A percentile compares a stretch with the other conserved stretches of the same genome.
Conservation (phyloP, 2,797 vertebrate species). For the Acropternis orthonyx region DNA sequence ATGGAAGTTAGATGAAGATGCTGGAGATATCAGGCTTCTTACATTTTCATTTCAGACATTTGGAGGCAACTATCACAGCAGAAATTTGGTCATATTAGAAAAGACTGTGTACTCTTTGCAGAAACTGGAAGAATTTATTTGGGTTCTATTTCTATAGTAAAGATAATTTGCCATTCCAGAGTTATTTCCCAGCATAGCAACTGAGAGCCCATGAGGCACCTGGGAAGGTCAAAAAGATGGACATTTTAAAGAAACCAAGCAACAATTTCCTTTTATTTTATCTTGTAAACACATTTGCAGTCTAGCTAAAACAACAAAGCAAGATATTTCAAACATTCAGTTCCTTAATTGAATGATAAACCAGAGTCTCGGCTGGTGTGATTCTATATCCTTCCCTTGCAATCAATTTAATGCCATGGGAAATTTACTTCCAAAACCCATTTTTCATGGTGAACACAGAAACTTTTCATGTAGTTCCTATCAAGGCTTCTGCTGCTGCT, state of each 20-base stretch:
- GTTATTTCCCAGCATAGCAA: background rate
- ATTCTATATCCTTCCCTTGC: background rate
- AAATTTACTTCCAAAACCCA: background rate
- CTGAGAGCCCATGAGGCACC: background rate
- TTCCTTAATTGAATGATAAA: background rate
- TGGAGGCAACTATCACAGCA: background rate
- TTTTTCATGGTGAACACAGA: background rate
- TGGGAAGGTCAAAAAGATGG: background rate
- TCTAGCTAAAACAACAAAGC: background rate
- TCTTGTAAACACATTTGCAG: background rate
- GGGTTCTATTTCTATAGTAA: background rate
- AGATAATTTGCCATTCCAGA: background rate
- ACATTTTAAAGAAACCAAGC: background rate
- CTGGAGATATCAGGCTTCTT: background rate
- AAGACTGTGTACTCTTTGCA: background rate
- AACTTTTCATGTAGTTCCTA: background rate
- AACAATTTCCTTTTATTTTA: constrained; percentile 7
- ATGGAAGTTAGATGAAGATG: background rate
- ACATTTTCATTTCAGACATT: background rate
- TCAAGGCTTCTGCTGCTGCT: background rate
- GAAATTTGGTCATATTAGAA: background rate
- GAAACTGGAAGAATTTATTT: background rate
- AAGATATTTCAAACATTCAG: background rate
- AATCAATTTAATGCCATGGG: background rate
- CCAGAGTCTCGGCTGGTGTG: background rate